These are phyloP conservation scores for Ladona fulva DNA, from an alignment of 1,140 invertebrate genomes.

Conservation along the genomic window DNA sequence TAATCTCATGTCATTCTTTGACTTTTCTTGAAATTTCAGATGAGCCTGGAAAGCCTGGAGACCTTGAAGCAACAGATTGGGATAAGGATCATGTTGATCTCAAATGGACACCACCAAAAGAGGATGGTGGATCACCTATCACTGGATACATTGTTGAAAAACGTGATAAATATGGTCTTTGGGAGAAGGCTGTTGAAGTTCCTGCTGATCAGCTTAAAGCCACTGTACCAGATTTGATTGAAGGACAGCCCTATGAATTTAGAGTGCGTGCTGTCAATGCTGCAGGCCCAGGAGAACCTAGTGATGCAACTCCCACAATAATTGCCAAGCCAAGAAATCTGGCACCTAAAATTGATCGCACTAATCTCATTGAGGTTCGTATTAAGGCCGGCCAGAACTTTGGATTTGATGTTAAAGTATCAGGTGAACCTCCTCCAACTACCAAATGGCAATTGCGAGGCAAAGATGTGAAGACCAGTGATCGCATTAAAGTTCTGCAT, in stretches of 20 bases:
- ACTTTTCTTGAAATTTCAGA: constrained; percentile 52
- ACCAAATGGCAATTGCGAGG: constrained; percentile 74
- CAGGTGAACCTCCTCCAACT: constrained; percentile 79
- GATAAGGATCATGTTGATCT: constrained; percentile 91
- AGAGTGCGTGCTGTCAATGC: constrained; percentile 85
- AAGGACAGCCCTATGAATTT: constrained; percentile 86
- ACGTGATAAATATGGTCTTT: constrained; percentile 88
- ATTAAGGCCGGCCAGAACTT: constrained; percentile 86
- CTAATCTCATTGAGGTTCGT: constrained; percentile 71
- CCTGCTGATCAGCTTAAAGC: constrained; percentile 69
- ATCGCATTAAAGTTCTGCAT: constrained; percentile 65
- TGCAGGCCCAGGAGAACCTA: constrained; percentile 87
- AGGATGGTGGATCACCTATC: constrained; percentile 79
- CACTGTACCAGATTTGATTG: constrained; percentile 78
- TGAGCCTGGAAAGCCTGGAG: constrained; percentile 85
- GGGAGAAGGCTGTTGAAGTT: constrained; percentile 82
- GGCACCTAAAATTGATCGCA: constrained; percentile 79
- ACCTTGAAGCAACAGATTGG: constrained; percentile 88
- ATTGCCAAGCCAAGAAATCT: constrained; percentile 80
- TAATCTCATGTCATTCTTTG: too few relatives aligned
- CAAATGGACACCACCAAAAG: constrained; percentile 69
- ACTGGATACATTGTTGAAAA: constrained; percentile 86
- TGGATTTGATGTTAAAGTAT: constrained; percentile 65
- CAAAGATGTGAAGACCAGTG: constrained; percentile 61
- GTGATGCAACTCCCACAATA: constrained; percentile 76